A percentile compares a stretch with the other conserved stretches of the same genome.
phyloP scores from a whole-genome alignment of 2,888 invertebrate genomes.

The Coleophora deauratella region DNA sequence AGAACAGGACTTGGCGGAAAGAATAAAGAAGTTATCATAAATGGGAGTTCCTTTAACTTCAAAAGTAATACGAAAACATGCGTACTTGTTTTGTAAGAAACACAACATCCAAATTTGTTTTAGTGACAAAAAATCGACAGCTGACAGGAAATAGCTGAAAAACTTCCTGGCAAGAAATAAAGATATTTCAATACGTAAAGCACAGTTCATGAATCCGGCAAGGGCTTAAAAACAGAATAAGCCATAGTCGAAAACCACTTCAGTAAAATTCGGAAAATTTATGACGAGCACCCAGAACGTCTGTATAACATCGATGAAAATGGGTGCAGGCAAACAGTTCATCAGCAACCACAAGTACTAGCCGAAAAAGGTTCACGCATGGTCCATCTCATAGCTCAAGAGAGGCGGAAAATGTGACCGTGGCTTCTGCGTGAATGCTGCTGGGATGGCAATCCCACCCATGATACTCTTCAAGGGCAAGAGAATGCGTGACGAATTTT shows the following conservation, averaged over 20 bases:
- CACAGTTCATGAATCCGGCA: constrained; percentile 14
- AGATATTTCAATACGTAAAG: constrained; percentile 8
- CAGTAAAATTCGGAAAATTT: constrained; percentile 6
- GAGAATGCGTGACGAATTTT: constrained; percentile 11
- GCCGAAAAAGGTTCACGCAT: constrained; percentile 3
- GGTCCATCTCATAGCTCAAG: constrained; percentile 9
- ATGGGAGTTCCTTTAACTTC: no score
- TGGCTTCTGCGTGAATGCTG: constrained; percentile 10
- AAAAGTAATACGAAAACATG: no score
- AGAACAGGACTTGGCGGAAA: no score
- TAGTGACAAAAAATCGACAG: constrained; percentile 9
- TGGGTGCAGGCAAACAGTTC: constrained; percentile 3
- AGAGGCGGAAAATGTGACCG: constrained; percentile 14
- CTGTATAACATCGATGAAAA: constrained; percentile 7
- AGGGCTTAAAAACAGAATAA: constrained; percentile 13
- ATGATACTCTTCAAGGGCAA: constrained; percentile 12
- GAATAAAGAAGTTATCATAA: no score
- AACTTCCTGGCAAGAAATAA: constrained; percentile 13
- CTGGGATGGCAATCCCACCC: constrained; percentile 9
- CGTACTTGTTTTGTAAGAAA: constrained; percentile 11
- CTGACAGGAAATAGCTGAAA: constrained; percentile 11
- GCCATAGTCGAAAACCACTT: constrained; percentile 11
- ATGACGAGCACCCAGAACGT: constrained; percentile 1
- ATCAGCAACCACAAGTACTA: constrained; percentile 1
- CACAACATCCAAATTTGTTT: constrained; percentile 10